These are phyloP conservation scores for Neelides sp. DNA, from an alignment of 1,140 invertebrate species.

Conservation along the genomic window DNA sequence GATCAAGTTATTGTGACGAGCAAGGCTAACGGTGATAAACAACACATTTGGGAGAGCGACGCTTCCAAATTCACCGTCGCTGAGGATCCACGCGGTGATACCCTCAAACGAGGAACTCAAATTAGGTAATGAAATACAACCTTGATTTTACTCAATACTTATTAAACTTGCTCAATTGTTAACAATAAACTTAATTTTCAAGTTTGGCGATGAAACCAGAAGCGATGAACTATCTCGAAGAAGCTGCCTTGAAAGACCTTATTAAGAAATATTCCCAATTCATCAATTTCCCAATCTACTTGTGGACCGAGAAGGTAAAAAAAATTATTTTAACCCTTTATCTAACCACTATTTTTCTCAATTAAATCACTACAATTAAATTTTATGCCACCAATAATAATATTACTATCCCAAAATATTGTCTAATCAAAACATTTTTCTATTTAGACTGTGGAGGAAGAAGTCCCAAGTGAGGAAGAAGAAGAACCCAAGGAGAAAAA, in stretches of 20 bases:
- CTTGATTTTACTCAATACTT: constrained; percentile 7
- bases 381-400: not conserved
- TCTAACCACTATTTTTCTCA: too few species aligned
- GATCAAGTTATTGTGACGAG: constrained; percentile 79
- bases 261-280: constrained; percentile 99
- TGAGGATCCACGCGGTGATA: constrained; percentile 87
- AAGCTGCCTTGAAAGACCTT: constrained; percentile 74
- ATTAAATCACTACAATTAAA: too few species aligned
- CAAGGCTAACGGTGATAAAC: constrained; percentile 88
- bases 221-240: constrained; percentile 86
- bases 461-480: constrained; percentile 56
- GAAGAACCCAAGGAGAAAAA: constrained; percentile 49
- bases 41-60: constrained; percentile 98
- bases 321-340: constrained; percentile 13
- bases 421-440: too few species aligned
- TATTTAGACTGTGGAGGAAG: constrained; percentile 61
- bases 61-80: constrained; percentile 72
- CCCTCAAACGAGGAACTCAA: constrained; percentile 75
- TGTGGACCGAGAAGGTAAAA: constrained; percentile 77
- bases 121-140: constrained; percentile 40
- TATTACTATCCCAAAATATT: not conserved
- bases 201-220: constrained; percentile 91
- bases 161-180: too few species aligned
- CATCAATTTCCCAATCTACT: constrained; percentile 96
- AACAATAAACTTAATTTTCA: constrained; percentile 31